Conservation (phyloP, 2,113 vertebrate species). For the Ailuropoda melanoleuca region DNA sequence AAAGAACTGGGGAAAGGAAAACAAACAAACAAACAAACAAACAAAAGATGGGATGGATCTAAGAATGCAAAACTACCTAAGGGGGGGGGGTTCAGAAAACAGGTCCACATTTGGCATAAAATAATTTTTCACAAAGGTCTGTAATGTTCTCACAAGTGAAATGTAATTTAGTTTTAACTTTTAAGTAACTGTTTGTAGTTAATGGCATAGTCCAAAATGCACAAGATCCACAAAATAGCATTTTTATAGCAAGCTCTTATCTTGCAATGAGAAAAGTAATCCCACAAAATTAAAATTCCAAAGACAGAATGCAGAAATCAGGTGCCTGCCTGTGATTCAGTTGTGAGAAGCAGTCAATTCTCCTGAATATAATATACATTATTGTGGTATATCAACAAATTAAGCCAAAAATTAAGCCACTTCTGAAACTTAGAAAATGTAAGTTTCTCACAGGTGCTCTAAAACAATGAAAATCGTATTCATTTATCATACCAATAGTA, state of each 20-base stretch:
- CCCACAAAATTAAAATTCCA: slow-evolving; percentile 7
- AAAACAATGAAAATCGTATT: background rate
- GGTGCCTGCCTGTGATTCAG: background rate
- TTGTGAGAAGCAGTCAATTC: background rate
- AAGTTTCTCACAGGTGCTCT: background rate
- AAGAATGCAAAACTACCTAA: slow-evolving; percentile 13
- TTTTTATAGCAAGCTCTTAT: slow-evolving; percentile 21
- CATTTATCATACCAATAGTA: background rate
- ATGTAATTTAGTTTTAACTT: background rate
- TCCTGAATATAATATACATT: background rate
- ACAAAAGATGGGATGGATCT: background rate
- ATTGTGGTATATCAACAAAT: background rate
- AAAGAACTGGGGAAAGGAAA: background rate
- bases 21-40: too few relatives aligned
- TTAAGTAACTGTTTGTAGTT: slow-evolving; percentile 4
- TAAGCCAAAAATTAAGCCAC: background rate
- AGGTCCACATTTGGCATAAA: background rate
- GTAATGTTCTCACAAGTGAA: background rate
- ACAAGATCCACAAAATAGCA: background rate
- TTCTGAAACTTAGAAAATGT: background rate
- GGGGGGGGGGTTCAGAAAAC: background rate
- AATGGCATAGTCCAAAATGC: background rate
- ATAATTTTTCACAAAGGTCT: background rate
- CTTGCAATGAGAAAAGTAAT: background rate
- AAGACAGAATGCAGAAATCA: background rate